Base-by-base conservation (phyloP, 2,888 invertebrate species). In the Drosophila testacea region DNA sequence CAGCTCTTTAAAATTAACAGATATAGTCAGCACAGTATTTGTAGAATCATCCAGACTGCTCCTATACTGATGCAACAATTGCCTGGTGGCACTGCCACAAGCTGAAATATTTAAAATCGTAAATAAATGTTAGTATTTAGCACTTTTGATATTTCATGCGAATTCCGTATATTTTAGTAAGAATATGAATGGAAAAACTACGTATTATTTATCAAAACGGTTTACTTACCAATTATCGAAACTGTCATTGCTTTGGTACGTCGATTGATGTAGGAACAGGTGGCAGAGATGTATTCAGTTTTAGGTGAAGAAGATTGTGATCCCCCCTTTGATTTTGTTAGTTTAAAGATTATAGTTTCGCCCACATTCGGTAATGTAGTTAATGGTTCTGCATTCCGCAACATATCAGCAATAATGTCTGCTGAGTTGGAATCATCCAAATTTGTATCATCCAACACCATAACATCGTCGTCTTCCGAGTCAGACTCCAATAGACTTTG, bases 391-490 rank as follows among this genome's bases (percentile, higher is more conserved):
- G 84, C 59, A n/a, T 38, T 67, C 2, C 13, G 22, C 39, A 86
- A 7, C 54, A 86, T 68, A 9, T 72, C 79, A 0, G 7, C 10
- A 28, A 88, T 80, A 6, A 68, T n/a, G 1, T 69, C 57, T 0
- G 16, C 78, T 0, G 79, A 59, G 27, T 73, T 70, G 0, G 63
- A 73, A 4, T 78, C 79, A 50, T 80, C 75, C 22, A 57, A 7
- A 54, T 73, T 78, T 2, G 77, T 79, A 27, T 85, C 84, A 41
- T 88, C 87, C 27, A 85, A 41, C 34, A 88, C 60, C 79, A 85
- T 77, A 4, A 85, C 65, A 10, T 87, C 88, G 10, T 87, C 88
- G 10, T 88, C 88, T 9, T 83, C 86, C 4, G 89, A 80, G n/a
- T 78, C 88, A 0, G 77, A 67, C 1, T 73, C 50, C 11, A 81